Conservation (phyloP, 2,888 invertebrate species). For the Drosophila subsilvestris region DNA sequence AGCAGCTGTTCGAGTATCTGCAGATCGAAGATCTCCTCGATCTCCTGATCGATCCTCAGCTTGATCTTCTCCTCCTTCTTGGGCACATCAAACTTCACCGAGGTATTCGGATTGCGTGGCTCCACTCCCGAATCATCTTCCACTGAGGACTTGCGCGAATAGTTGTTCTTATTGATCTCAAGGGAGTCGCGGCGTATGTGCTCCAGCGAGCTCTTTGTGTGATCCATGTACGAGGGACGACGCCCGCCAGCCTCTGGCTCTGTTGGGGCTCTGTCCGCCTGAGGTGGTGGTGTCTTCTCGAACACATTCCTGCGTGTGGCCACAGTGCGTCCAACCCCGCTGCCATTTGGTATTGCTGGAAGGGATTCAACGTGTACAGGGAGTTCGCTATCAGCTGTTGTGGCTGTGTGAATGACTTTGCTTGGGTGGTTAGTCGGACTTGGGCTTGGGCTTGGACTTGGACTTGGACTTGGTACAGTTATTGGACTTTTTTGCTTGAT, state of each 20-base stretch:
- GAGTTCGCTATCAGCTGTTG: constrained; percentile 57
- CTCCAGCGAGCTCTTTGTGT: constrained; percentile 83
- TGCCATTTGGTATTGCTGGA: constrained; percentile 59
- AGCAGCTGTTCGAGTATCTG: constrained; percentile 89
- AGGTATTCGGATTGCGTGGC: constrained; percentile 84
- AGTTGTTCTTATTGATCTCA: constrained; percentile 81
- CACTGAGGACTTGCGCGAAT: constrained; percentile 78
- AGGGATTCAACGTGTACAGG: constrained; percentile 74
- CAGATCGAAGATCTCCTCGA: constrained; percentile 90
- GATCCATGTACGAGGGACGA: constrained; percentile 84
- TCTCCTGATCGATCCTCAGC: constrained; percentile 68
- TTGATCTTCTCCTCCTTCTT: constrained; percentile 41
- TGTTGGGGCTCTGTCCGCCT: constrained; percentile 5
- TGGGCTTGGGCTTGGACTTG: constrained; percentile 43
- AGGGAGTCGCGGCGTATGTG: constrained; percentile 83
- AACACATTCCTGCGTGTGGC: constrained; percentile 81
- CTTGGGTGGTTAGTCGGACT: constrained; percentile 64
- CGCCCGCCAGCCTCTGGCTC: constrained; percentile 50
- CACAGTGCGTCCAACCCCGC: constrained; percentile 70
- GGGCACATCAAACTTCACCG: constrained; percentile 89
- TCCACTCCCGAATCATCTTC: constrained; percentile 83
- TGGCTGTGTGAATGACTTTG: neutral
- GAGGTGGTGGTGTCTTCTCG: constrained; percentile 64
- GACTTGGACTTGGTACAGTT: constrained; percentile 8
- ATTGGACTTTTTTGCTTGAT: constrained; percentile 29